Base-by-base conservation (phyloP, 1,140 invertebrate species). In the Drosophila insularis region DNA sequence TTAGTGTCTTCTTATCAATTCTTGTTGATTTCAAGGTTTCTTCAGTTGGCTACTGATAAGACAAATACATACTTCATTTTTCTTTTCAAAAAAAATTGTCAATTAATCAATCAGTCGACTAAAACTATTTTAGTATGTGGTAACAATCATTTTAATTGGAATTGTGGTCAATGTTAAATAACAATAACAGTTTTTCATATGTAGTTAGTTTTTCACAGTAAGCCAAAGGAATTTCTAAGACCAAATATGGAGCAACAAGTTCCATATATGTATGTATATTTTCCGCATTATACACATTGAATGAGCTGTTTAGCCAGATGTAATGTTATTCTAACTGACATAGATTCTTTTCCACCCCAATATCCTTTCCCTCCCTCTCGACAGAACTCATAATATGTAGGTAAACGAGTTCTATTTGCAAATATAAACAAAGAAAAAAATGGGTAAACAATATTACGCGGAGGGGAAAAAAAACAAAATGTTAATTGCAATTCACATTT, bases 401-500 rank as follows among this genome's bases (percentile, higher is more conserved):
- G 43, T 50, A 50, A 46, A 46, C 17, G 14, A 1, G 43, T 46
- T 46, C 8, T 46, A 10, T 46, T 46, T 17, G 14, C 5, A 58
- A 56, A 56, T 32, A 62, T 11, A 58, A 13, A 32, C 5, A n/a
- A 37, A 37, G 2, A 59, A 58, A 19, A 19, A 21, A 11, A 50
- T 7, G 19, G 4, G 59, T 63, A 68, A 75, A 75, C 65, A 68
- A 55, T 37, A 31, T 23, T 14, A 1, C 35, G 43, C 7, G 55
- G 35, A 13, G 27, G 27, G 27, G 6, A 6, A 27, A 27, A 37
- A 11, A 37, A 37, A 37, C 35, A 69, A 46, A 75, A 68, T 35
- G 59, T 63, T 35, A 59, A 74, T 23, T 59, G 40, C 39, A 50
- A 50, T 50, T 11, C 10, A 21, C 43, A 50, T 7, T 21, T 1